Evolutionary conservation across 2,113 vertebrate species (phyloP).

Genomic region (Phylloscopus trochilus): DNA sequence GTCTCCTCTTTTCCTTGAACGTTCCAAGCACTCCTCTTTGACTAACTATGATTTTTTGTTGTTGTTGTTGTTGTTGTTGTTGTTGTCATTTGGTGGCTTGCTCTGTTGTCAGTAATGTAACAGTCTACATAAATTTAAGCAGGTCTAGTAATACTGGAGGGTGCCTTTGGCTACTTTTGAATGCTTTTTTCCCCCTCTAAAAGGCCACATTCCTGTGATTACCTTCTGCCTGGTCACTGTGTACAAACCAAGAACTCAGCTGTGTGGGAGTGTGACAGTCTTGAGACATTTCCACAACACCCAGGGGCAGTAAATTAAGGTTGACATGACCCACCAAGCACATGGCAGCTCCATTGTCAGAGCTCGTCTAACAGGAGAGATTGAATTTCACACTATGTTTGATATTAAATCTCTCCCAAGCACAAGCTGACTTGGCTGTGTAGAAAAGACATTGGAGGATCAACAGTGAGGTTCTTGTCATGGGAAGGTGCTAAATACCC

Average conservation of each 20-base stretch:
- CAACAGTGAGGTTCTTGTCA: not conserved
- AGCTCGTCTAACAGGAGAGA: conserved; percentile 56
- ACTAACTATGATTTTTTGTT: not conserved
- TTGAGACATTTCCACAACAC: conserved; percentile 48
- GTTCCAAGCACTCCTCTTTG: not conserved
- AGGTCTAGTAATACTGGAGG: not conserved
- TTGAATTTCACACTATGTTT: conserved; percentile 66
- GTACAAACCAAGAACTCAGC: conserved; percentile 36
- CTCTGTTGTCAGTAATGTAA: not conserved
- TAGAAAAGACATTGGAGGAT: conserved; percentile 15
- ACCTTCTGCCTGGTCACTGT: conserved; percentile 39
- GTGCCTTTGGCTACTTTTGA: not conserved
- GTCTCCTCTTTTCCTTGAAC: not conserved
- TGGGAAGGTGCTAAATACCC: conserved; percentile 10
- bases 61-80: no score
- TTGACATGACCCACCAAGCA: conserved; percentile 63
- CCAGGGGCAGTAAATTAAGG: conserved; percentile 62
- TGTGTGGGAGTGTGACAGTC: conserved; percentile 50
- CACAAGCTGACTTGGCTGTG: conserved; percentile 32
- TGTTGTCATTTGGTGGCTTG: not conserved
- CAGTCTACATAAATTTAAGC: not conserved
- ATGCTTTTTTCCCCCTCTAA: not conserved
- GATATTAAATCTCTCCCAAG: conserved; percentile 61
- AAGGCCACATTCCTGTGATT: conserved; percentile 3
- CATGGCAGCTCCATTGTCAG: conserved; percentile 66